A percentile compares a stretch with the other conserved stretches of the same genome.
Evolutionary conservation across 2,888 invertebrate genomes (phyloP).

Genomic region (Rhagonycha fulva): DNA sequence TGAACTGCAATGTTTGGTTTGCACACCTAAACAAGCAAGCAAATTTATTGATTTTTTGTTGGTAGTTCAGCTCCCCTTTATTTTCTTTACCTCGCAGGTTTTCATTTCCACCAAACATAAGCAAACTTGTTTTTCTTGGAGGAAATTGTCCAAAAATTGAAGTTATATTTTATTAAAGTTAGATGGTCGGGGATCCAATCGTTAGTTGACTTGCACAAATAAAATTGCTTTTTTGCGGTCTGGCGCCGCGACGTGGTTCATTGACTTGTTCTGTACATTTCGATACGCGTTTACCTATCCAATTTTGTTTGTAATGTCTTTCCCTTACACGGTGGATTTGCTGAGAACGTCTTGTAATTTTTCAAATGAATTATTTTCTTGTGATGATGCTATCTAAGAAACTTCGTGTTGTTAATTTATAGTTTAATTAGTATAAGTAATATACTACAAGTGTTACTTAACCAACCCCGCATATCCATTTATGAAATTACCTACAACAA

Average conservation of each 20-base stretch:
- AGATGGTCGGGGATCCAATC: background rate
- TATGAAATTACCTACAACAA: background rate
- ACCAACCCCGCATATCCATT: background rate
- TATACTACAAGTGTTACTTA: background rate
- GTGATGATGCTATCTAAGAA: background rate
- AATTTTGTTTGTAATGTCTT: conserved; percentile 8
- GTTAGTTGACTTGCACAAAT: background rate
- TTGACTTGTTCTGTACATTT: conserved; percentile 14
- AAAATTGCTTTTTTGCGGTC: conserved; percentile 10
- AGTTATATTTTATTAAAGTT: background rate
- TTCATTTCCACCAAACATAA: background rate
- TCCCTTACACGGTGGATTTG: background rate
- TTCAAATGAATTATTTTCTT: background rate
- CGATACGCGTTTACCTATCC: conserved; percentile 3
- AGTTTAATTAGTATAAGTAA: background rate
- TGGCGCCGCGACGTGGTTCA: conserved; percentile 18
- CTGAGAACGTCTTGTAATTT: background rate
- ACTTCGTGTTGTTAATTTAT: background rate
- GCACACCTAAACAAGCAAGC: background rate
- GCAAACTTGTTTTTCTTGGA: background rate
- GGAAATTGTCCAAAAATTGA: background rate
- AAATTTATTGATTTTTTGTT: background rate
- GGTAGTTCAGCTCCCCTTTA: background rate
- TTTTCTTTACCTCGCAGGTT: background rate
- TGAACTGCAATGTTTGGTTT: background rate